Conservation (phyloP, 2,113 vertebrate species). For the Sorex araneus region DNA sequence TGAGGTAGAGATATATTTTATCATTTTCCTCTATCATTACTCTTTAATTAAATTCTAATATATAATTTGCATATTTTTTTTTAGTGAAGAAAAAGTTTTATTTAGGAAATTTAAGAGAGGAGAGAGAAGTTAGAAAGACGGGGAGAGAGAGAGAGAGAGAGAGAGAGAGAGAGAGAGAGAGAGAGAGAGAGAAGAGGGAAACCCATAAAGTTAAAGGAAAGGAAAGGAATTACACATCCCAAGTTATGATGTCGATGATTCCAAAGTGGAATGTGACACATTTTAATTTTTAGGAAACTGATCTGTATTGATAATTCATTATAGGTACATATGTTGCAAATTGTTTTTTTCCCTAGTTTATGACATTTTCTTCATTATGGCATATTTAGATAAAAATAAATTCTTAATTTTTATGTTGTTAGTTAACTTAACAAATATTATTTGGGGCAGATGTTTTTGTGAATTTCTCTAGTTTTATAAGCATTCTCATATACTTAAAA, state of each 20-base stretch:
- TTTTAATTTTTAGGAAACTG: background rate
- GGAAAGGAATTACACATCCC: too few relatives aligned
- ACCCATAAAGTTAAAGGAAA: too few relatives aligned
- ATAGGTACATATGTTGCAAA: background rate
- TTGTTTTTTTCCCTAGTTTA: background rate
- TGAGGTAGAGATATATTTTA: background rate
- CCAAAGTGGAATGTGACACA: background rate
- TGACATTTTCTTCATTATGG: background rate
- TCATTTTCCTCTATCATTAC: background rate
- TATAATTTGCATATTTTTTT: background rate
- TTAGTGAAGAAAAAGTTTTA: too few relatives aligned
- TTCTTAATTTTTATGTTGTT: slow-evolving; percentile 43
- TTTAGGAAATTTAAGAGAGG: too few relatives aligned
- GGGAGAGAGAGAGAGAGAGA: too few relatives aligned
- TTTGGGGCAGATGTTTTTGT: background rate
- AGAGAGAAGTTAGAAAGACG: too few relatives aligned
- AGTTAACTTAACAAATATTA: slow-evolving; percentile 20
- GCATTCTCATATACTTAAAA: background rate
- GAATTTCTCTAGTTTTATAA: background rate
- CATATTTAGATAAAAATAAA: slow-evolving; percentile 11
- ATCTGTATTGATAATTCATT: background rate
- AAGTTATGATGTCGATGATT: too few relatives aligned
- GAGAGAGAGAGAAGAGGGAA: too few relatives aligned
- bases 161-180: too few relatives aligned
- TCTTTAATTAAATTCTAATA: background rate